Evolutionary conservation across 2,113 vertebrate species (phyloP).

Genomic region (Ptilorrhoa leucosticta): DNA sequence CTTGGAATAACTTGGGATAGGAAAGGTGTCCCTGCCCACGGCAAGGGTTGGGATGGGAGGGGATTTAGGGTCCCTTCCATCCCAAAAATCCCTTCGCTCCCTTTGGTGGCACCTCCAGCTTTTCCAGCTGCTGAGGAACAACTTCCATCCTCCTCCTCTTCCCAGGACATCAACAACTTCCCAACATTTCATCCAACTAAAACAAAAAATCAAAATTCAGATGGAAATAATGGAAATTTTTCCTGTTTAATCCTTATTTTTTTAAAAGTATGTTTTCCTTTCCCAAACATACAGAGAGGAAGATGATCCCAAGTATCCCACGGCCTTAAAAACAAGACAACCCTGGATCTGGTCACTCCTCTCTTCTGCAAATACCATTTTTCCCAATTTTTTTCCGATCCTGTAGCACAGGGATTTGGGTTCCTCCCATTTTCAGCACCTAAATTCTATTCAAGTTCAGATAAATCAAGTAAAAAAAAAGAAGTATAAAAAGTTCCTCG

Average conservation of each 20-base stretch:
- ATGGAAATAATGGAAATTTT: neutral
- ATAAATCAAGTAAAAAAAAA: neutral
- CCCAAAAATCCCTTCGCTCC: neutral
- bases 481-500: neutral
- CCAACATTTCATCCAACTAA: neutral
- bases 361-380: neutral
- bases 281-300: neutral
- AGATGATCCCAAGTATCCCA: neutral
- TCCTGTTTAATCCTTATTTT: constrained; percentile 33
- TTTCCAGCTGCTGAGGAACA: neutral
- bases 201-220: neutral
- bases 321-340: neutral
- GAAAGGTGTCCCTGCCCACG: neutral
- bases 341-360: neutral
- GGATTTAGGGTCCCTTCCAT: neutral
- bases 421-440: neutral
- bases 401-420: neutral
- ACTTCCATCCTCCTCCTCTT: neutral
- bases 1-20: neutral
- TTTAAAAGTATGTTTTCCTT: neutral
- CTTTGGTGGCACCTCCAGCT: neutral
- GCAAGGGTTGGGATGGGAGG: neutral
- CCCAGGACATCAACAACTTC: neutral
- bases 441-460: neutral
- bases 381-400: neutral